These are phyloP conservation scores for Vanessa tameamea DNA, from an alignment of 1,140 invertebrate species.

Conservation along the genomic window DNA sequence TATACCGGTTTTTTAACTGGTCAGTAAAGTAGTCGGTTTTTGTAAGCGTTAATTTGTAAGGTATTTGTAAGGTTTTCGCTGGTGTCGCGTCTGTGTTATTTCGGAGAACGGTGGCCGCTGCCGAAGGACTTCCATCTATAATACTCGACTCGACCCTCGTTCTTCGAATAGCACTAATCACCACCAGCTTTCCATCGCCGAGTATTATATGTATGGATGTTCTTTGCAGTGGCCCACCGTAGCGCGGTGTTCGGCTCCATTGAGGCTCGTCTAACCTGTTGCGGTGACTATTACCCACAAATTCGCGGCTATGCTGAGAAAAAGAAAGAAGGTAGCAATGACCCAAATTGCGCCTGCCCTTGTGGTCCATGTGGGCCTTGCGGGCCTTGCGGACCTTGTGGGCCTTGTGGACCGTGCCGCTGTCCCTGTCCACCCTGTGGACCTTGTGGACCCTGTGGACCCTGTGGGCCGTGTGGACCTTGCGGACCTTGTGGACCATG, in stretches of 20 bases:
- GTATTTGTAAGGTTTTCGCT: constrained; percentile 31
- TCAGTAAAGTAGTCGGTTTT: neutral
- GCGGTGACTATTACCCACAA: constrained; percentile 62
- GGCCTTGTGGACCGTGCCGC: constrained; percentile 18
- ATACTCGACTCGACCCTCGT: constrained; percentile 62
- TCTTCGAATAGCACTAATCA: constrained; percentile 63
- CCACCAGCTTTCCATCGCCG: constrained; percentile 46
- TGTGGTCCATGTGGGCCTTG: constrained; percentile 7
- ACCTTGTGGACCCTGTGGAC: constrained; percentile 23
- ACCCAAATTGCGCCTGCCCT: constrained; percentile 44
- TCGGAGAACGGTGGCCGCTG: constrained; percentile 67
- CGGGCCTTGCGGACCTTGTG: constrained; percentile 10
- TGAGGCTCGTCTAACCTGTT: constrained; percentile 37
- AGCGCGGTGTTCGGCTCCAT: constrained; percentile 28
- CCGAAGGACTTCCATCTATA: constrained; percentile 67
- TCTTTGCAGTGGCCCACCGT: constrained; percentile 59
- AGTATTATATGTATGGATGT: constrained; percentile 72
- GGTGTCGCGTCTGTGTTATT: constrained; percentile 60
- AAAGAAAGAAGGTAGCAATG: constrained; percentile 37
- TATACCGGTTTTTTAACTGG: no score
- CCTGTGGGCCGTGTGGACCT: constrained; percentile 12
- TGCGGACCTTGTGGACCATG: constrained; percentile 21
- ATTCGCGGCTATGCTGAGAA: constrained; percentile 42
- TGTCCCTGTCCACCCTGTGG: constrained; percentile 27
- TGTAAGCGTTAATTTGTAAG: neutral